Conservation (phyloP, 1,140 invertebrate species). For the Calosoma granatense region DNA sequence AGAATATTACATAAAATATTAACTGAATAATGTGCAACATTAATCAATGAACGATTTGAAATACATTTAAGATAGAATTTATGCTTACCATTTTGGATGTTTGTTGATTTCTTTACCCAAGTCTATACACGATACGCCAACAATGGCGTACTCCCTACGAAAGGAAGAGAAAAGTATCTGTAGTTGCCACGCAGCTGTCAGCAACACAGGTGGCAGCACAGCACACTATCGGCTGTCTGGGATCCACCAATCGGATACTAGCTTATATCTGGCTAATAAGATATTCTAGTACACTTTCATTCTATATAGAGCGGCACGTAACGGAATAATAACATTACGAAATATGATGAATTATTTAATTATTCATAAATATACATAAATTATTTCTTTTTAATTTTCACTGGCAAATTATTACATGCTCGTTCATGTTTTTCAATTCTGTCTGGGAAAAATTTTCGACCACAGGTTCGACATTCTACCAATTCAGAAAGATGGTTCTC, state of each 20-base stretch:
- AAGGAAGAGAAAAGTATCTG: conserved; percentile 27
- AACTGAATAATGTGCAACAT: conserved; percentile 24
- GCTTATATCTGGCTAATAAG: not conserved
- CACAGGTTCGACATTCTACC: too few relatives aligned
- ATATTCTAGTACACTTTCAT: not conserved
- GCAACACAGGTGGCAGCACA: conserved; percentile 7
- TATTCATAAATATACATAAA: too few relatives aligned
- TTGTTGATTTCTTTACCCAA: conserved; percentile 59
- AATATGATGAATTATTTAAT: too few relatives aligned
- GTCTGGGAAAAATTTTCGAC: too few relatives aligned
- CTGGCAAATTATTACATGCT: too few relatives aligned
- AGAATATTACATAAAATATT: conserved; percentile 28
- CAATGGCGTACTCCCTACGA: conserved; percentile 68
- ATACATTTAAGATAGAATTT: conserved; percentile 28
- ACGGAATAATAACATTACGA: too few relatives aligned
- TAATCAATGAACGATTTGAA: conserved; percentile 21
- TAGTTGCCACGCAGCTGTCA: conserved; percentile 16
- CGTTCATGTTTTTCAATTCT: too few relatives aligned
- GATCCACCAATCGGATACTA: not conserved
- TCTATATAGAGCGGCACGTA: not conserved
- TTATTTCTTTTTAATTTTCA: too few relatives aligned
- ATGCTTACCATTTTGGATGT: conserved; percentile 80
- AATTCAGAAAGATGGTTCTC: too few relatives aligned
- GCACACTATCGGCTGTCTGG: not conserved
- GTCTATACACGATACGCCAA: conserved; percentile 67